Evolutionary conservation across 2,113 vertebrate genomes (phyloP).

Genomic region (Alaudala cheleensis): DNA sequence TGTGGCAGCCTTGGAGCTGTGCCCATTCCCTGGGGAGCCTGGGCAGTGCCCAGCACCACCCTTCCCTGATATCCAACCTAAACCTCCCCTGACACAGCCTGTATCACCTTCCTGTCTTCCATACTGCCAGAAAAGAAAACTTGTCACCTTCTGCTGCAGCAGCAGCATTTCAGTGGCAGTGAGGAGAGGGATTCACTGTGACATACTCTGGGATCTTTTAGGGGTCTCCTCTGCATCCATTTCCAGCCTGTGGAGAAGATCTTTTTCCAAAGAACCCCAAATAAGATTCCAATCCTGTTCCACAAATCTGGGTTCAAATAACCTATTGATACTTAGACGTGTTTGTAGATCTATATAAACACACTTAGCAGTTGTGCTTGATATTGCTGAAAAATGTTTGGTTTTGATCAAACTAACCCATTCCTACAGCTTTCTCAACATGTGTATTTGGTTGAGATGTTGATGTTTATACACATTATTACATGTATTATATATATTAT

Average conservation of each 20-base stretch:
- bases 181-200: background rate
- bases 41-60: accelerated
- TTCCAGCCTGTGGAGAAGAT: background rate
- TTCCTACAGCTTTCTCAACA: background rate
- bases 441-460: background rate
- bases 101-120: background rate
- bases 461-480: background rate
- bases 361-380: background rate
- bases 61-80: accelerated
- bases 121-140: background rate
- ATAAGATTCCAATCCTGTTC: background rate
- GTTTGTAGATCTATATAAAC: background rate
- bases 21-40: background rate
- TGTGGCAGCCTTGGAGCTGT: background rate
- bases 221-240: background rate
- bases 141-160: background rate
- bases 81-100: accelerated
- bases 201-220: background rate
- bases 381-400: background rate
- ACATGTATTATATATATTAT: background rate
- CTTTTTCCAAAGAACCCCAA: background rate
- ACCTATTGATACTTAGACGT: background rate
- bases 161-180: background rate
- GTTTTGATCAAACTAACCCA: background rate
- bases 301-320: background rate